Base-by-base conservation (phyloP, 2,888 invertebrate genomes). In the Pteria penguin region DNA sequence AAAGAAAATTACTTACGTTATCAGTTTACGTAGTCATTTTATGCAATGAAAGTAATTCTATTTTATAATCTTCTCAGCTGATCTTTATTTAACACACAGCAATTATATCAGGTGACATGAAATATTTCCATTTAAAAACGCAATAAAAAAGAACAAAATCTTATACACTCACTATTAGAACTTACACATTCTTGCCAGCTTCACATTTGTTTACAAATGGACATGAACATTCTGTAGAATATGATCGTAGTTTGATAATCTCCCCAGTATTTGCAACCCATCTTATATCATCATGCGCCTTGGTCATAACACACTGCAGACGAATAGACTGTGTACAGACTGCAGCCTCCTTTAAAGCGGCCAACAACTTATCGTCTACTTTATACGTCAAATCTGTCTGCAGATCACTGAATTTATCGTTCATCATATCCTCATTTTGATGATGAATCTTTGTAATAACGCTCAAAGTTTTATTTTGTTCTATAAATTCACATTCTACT, bases 361-460 rank as follows among this genome's bases (percentile, higher is more conserved):
- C 18, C 3, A 76, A 72, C 14, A 62, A 65, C 2, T 5, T 11
- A 14, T 69, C 32, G 29, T 33, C 63, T 36, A 69, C 69, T 2
- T 4, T 22, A 52, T 76, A 76, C 2, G 4, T 31, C 0, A 69
- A 52, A 3, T n/a, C 11, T 22, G 36, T 27, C 4, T 69, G 55
- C 2, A 72, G 26, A 2, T 14, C 33, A 4, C 18, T 18, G 18
- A 45, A 11, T 27, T 33, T 26, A 0, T 68, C 32, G 4, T 26
- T 24, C 2, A 72, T 33, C 1, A 29, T 33, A 22, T 75, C 71
- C 32, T 79, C 79, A 5, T 66, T 1, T 29, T 68, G 31, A 65
- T 82, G 81, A 14, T 82, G 81, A n/a, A 82, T 26, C 2, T 79
- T n/a, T 29, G 79, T 82, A 26, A 26, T 45, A 3, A 65, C 45